phyloP scores from a whole-genome alignment of 2,113 vertebrate genomes.

The Edolisoma coerulescens region DNA sequence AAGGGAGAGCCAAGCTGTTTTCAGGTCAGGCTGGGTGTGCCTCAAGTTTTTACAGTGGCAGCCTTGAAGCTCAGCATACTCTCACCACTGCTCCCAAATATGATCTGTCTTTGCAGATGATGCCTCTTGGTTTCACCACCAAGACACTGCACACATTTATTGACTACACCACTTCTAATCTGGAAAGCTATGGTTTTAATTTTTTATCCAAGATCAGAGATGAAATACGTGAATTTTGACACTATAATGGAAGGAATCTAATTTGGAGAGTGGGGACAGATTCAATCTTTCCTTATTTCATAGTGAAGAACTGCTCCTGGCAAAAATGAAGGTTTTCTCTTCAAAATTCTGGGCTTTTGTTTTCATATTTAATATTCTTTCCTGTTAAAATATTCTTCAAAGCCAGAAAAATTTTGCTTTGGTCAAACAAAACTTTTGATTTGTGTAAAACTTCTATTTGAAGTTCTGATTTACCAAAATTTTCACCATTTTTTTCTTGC shows the following conservation, averaged over 20 bases:
- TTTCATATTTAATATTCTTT: background rate
- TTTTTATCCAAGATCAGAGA: background rate
- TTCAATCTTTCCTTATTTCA: background rate
- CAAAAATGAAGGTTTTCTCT: background rate
- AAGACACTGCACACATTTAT: background rate
- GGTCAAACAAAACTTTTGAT: background rate
- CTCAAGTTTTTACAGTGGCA: background rate
- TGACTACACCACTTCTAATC: background rate
- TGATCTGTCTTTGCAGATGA: background rate
- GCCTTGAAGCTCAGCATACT: background rate
- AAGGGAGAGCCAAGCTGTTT: background rate
- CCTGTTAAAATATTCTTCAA: background rate
- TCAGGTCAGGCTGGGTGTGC: background rate
- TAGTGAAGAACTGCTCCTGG: background rate
- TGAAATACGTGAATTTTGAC: background rate
- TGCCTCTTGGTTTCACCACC: background rate
- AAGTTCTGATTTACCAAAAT: background rate
- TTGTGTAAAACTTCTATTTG: background rate
- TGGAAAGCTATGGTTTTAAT: background rate
- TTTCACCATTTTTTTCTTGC: background rate
- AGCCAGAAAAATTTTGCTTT: background rate
- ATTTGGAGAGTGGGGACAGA: background rate
- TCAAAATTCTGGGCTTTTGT: background rate
- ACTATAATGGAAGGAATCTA: background rate
- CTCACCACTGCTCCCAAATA: background rate